A percentile compares a stretch with the other conserved stretches of the same genome.
These are phyloP conservation scores for Malurus cyaneus DNA, from an alignment of 2,113 vertebrate genomes.

Conservation along the genomic window DNA sequence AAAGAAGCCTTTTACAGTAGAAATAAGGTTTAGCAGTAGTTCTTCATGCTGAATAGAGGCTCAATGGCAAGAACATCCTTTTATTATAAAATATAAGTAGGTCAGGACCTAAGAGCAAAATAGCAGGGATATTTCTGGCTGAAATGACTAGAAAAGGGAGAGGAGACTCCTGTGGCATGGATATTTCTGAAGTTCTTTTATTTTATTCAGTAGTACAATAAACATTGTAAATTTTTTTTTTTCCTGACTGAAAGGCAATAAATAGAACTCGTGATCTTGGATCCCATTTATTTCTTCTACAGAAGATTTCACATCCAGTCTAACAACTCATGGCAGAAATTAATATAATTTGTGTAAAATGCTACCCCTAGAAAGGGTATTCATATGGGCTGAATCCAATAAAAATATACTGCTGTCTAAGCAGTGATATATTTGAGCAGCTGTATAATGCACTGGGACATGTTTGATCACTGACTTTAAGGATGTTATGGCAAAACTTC, in stretches of 20 bases:
- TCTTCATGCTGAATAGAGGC: background rate
- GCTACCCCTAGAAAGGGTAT: background rate
- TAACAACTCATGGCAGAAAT: slow-evolving; percentile 26
- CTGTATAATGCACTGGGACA: background rate
- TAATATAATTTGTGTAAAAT: slow-evolving; percentile 18
- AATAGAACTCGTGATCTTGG: background rate
- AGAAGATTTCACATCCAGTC: background rate
- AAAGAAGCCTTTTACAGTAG: background rate
- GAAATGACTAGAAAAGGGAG: background rate
- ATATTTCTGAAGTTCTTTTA: background rate
- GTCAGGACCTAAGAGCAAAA: background rate
- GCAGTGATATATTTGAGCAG: slow-evolving; percentile 2
- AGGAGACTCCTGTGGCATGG: background rate
- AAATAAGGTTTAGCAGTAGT: background rate
- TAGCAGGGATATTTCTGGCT: background rate
- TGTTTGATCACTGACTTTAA: background rate
- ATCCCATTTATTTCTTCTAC: background rate
- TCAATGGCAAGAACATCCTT: background rate
- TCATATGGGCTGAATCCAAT: background rate
- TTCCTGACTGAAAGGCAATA: background rate
- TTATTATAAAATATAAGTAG: background rate
- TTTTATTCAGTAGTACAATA: background rate
- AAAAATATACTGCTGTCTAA: slow-evolving; percentile 11
- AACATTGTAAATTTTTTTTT: background rate
- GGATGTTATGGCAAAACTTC: slow-evolving; percentile 7